These are phyloP conservation scores for Melinaea menophilus DNA, from an alignment of 2,888 invertebrate species.

Conservation along the genomic window DNA sequence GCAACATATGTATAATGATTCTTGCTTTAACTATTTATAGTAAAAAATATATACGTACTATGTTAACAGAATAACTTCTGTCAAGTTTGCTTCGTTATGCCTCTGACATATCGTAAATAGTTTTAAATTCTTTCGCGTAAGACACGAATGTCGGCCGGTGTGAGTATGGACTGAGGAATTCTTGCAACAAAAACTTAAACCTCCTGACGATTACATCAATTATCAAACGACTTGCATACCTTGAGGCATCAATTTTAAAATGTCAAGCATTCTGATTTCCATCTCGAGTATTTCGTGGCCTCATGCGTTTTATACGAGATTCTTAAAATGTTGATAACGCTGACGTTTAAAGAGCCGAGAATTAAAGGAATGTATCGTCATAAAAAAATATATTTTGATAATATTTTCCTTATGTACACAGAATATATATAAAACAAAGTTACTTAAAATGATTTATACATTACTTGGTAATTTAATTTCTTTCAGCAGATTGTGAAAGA, in stretches of 20 bases:
- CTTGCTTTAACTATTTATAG: not conserved
- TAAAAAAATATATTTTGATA: not conserved
- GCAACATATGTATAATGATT: too few species aligned
- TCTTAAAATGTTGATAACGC: slow-evolving; percentile 5
- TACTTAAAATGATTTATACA: too few species aligned
- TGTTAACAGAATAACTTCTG: not conserved
- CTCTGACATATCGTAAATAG: not conserved
- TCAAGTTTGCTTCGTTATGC: slow-evolving; percentile 5
- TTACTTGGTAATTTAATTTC: too few species aligned
- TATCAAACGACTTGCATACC: slow-evolving; percentile 5
- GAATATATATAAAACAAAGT: too few species aligned
- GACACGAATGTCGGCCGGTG: slow-evolving; percentile 1
- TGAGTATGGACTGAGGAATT: slow-evolving; percentile 3
- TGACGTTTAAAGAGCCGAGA: not conserved
- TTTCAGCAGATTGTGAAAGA: too few species aligned
- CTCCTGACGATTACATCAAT: slow-evolving; percentile 5
- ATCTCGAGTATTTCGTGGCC: slow-evolving; percentile 2
- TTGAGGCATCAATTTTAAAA: slow-evolving; percentile 8
- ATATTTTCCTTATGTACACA: too few species aligned
- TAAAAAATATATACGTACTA: not conserved
- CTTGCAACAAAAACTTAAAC: slow-evolving; percentile 1
- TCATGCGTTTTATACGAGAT: slow-evolving; percentile 3
- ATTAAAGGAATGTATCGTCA: not conserved
- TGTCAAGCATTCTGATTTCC: slow-evolving; percentile 7
- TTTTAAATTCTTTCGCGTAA: too few species aligned